phyloP scores from a whole-genome alignment of 2,797 vertebrate species.

The Gallinago stenura region DNA sequence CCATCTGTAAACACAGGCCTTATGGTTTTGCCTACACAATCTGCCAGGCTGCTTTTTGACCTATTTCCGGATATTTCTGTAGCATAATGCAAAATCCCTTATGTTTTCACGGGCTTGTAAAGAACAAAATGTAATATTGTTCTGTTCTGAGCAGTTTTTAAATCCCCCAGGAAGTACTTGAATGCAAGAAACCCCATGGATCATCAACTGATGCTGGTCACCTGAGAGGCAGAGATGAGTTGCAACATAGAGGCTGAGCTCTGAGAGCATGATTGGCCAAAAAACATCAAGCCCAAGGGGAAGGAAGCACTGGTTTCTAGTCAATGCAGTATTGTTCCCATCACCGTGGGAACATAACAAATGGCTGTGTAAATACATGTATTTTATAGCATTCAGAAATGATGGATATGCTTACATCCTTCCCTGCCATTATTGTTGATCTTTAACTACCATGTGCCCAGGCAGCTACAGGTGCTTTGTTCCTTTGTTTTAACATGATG shows the following conservation, averaged over 20 bases:
- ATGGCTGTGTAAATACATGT: not conserved
- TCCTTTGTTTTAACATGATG: conserved; percentile 21
- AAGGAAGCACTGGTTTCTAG: conserved; percentile 52
- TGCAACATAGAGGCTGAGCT: not conserved
- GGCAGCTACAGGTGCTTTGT: conserved; percentile 40
- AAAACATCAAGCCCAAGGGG: not conserved
- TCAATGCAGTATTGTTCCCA: conserved; percentile 49
- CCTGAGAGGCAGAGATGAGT: conserved; percentile 9
- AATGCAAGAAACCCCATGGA: not conserved
- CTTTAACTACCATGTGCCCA: not conserved
- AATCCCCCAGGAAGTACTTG: not conserved
- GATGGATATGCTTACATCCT: conserved; percentile 57
- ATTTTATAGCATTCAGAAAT: conserved; percentile 27
- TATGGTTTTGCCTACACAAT: not conserved
- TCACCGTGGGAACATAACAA: conserved; percentile 50
- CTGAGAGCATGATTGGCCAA: not conserved
- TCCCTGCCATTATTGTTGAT: not conserved
- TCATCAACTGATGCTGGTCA: not conserved
- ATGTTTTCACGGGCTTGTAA: not conserved
- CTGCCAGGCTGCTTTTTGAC: conserved; percentile 15
- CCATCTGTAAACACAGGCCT: conserved; percentile 7
- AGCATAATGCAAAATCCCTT: conserved; percentile 6
- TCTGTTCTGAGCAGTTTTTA: not conserved
- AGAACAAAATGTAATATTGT: not conserved
- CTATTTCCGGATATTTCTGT: not conserved